Evolutionary conservation across 2,113 vertebrate species (phyloP).

Genomic region (Hiodon alosoides): DNA sequence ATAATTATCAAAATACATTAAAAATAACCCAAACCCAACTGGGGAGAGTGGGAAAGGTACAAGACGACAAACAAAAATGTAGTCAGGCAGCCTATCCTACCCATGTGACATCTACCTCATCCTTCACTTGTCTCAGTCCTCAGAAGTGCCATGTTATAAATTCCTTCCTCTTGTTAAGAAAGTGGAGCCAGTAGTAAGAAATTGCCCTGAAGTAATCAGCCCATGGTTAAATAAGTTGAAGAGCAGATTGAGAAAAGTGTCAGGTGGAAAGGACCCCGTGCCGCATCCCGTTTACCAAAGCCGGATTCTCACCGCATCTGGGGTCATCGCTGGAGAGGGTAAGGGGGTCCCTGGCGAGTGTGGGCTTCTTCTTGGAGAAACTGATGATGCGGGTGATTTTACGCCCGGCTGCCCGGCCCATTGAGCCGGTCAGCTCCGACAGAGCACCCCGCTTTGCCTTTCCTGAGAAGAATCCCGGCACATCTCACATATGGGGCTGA

Average conservation of each 20-base stretch:
- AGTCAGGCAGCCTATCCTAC: too few relatives aligned
- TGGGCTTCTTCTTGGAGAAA: slow-evolving; percentile 89
- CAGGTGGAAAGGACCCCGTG: not conserved
- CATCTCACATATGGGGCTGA: not conserved
- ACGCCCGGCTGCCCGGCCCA: slow-evolving; percentile 86
- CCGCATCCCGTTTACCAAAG: not conserved
- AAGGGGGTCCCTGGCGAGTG: slow-evolving; percentile 66
- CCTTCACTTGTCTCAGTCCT: too few relatives aligned
- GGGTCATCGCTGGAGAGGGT: slow-evolving; percentile 68
- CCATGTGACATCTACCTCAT: too few relatives aligned
- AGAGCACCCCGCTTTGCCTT: slow-evolving; percentile 81
- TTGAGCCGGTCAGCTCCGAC: slow-evolving; percentile 86
- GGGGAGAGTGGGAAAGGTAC: too few relatives aligned
- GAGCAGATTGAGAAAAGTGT: not conserved
- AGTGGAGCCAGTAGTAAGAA: too few relatives aligned
- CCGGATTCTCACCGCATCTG: slow-evolving; percentile 73
- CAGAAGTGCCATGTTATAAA: too few relatives aligned
- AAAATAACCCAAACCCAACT: too few relatives aligned
- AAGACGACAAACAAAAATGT: too few relatives aligned
- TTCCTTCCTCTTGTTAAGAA: too few relatives aligned
- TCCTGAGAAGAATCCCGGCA: slow-evolving; percentile 51
- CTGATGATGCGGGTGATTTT: slow-evolving; percentile 96
- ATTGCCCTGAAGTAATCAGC: too few relatives aligned
- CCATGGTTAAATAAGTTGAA: not conserved
- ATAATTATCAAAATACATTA: too few relatives aligned